A percentile compares a stretch with the other conserved stretches of the same genome.
phyloP scores from a whole-genome alignment of 2,113 vertebrate species.

The Glareola pratincola region DNA sequence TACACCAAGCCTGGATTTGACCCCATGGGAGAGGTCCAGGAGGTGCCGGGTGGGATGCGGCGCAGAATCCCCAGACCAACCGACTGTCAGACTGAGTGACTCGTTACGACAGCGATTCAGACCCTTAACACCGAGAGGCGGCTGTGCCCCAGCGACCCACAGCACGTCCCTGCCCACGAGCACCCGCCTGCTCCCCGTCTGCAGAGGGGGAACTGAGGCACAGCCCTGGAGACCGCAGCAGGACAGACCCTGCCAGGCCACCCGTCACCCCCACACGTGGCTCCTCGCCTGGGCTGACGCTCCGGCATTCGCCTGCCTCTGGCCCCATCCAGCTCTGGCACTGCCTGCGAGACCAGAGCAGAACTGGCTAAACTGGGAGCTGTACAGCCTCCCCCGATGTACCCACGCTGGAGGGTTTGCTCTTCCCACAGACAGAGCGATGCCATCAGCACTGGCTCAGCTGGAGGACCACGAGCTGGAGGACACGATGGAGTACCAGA shows the following conservation, averaged over 20 bases:
- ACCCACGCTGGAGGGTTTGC: neutral
- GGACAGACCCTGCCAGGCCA: neutral
- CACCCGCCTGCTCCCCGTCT: neutral
- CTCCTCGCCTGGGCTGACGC: neutral
- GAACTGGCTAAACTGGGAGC: neutral
- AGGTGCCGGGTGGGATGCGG: neutral
- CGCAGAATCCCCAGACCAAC: neutral
- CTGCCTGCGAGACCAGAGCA: neutral
- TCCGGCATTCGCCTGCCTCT: neutral
- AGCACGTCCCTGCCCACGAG: rapidly evolving
- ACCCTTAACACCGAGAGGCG: neutral
- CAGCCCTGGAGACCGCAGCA: neutral
- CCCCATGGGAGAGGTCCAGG: neutral
- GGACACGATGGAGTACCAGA: neutral
- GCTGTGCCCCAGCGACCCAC: neutral
- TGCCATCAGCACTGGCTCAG: neutral
- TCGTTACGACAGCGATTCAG: neutral
- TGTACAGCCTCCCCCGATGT: neutral
- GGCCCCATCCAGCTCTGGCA: neutral
- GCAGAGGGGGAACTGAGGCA: rapidly evolving
- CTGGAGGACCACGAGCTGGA: neutral
- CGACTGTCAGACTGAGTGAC: neutral
- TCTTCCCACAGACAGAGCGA: neutral
- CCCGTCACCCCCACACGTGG: rapidly evolving
- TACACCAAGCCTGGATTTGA: neutral